phyloP scores from a whole-genome alignment of 1,140 invertebrate species.

The Bombus superbus region DNA sequence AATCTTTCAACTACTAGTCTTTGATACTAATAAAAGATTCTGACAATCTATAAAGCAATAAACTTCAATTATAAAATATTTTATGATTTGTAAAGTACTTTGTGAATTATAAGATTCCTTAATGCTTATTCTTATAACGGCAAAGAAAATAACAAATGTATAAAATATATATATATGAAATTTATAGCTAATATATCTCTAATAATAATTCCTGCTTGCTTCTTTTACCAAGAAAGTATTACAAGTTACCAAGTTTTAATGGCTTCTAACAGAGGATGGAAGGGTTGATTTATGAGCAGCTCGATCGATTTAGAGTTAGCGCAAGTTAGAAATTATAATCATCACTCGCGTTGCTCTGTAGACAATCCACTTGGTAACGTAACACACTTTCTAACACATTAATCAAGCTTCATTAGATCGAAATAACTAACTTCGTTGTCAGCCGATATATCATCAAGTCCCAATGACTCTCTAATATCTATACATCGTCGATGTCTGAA shows the following conservation, averaged over 20 bases:
- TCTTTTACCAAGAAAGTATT: background rate
- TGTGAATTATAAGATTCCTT: too few relatives aligned
- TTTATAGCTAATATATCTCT: too few relatives aligned
- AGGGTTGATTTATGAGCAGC: background rate
- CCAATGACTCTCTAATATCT: conserved; percentile 15
- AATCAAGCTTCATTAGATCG: conserved; percentile 23
- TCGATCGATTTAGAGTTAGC: background rate
- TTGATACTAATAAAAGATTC: too few relatives aligned
- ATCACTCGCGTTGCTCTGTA: background rate
- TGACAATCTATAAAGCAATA: too few relatives aligned
- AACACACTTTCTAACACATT: conserved; percentile 27
- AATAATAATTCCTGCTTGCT: background rate
- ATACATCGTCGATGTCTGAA: background rate
- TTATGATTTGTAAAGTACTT: too few relatives aligned
- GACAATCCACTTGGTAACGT: background rate
- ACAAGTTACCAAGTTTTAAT: background rate
- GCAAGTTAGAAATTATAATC: conserved; percentile 10
- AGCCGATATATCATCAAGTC: conserved; percentile 20
- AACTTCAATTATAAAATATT: too few relatives aligned
- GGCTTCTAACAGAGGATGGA: too few relatives aligned
- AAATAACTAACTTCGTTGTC: conserved; percentile 30
- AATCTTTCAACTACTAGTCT: too few relatives aligned
- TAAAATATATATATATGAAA: too few relatives aligned
- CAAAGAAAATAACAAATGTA: too few relatives aligned
- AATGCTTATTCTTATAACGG: too few relatives aligned